Base-by-base conservation (phyloP, 2,113 vertebrate species). In the Cyanoderma ruficeps region DNA sequence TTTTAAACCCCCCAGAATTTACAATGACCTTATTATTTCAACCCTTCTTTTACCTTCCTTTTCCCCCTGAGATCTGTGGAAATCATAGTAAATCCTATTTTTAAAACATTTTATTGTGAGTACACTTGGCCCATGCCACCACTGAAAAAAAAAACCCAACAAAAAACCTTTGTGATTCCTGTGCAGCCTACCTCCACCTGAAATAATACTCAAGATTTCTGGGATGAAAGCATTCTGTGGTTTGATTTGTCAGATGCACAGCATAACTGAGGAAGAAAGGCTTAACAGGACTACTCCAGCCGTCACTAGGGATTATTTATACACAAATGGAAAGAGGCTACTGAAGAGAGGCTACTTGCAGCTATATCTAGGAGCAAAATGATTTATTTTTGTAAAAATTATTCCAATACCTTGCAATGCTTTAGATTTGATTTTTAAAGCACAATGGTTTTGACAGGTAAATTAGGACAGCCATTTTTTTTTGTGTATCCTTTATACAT, bases 401-500 rank as follows among this genome's bases (percentile, higher is more conserved):
- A 65, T 88, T 90, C 35, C 80, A 77, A 49, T 83, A 76, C 83
- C 79, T 90, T 83, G 33, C 55, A 65, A 27, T 94, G 75, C 83
- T 95, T 76, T 94, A 68, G 46, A 71, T 95, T 93, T 95, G 86
- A 93, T 87, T 95, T 85, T 56, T 92, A 72, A 95, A 93, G 15
- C 85, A 25, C 57, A 85, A 21, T 92, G 67, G 15, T 91, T 97
- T 97, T 95, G 69, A 93, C 76, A 96, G 91, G 90, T 79, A 76
- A 96, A 93, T 94, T 83, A 84, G 65, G 90, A 85, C 49, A 71
- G 83, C 85, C 64, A 7, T 91, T 95, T 96, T 67, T 96, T 96
- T 89, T 92, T 60, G 31, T 72, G 8, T 55, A 39, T 88, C 52
- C 70, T 90, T 92, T 78, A 67, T 94, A 83, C 39, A 35, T 55